Evolutionary conservation across 2,797 vertebrate genomes (phyloP), one percentile per base, ranked within the genome.

Genomic region (Rhincodon typus): DNA sequence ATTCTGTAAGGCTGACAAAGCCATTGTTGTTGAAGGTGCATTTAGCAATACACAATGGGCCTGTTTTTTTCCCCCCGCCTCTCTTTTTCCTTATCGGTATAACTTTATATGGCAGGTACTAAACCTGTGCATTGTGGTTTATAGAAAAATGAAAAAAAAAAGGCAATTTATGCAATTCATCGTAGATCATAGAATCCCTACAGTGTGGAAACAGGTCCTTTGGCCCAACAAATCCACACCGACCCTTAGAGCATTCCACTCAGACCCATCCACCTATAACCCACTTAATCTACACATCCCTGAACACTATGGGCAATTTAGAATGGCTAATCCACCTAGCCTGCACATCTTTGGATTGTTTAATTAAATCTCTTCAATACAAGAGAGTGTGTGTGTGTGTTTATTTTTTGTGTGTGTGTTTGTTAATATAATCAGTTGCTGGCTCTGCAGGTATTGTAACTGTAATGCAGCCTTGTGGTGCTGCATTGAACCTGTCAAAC

Each of bases 1-100:
- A 91, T 91, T 91, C 88, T 91, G 34, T 91, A n/a, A 91, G 66
- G 27, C 30, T n/a, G 57, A 91, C 88, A 62, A 62, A 62, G 30
- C 88, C 34, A 7, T 27, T 15, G n/a, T 88, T 50, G 25, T 57
- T 88, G 53, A 88, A 88, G 50, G 7, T 88, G 50, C 53, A 57
- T 57, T 57, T 50, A 88, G 50, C 23, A 57, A 88, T 90, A 62
- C 30, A 34, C 53, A 91, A 34, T 91, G 88, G 53, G 88, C 88
- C 6, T 6, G 23, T 46, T 84, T n/a, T n/a, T n/a, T n/a, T n/a
- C n/a, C n/a, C 23, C 42, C 23, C 21, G 0, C 12, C 13, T 2
- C 7, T 87, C 30, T 57, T 27, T 57, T 87, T 53, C 19, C n/a
- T 34, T n/a, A 27, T 19, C 66, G 53, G 17, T 91, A 21, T 57